Percentiles rank a stretch among this genome's conserved stretches.
Evolutionary conservation across 2,113 vertebrate genomes (phyloP).

Genomic region (Danio rerio): GRCz12tu NC_133176.1:25557501-25558000

Average conservation of each 20-base stretch:
- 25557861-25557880: neutral
- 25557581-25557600: too few species aligned
- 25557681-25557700: too few species aligned
- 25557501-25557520: neutral
- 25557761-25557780: too few species aligned
- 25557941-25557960: neutral
- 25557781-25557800: neutral
- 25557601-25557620: too few species aligned
- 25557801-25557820: neutral
- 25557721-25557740: too few species aligned
- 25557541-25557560: too few species aligned
- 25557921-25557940: constrained; percentile 7
- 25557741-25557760: too few species aligned
- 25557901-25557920: neutral
- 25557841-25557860: constrained; percentile 8
- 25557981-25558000: constrained; percentile 75
- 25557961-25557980: constrained; percentile 68
- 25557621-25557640: too few species aligned
- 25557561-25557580: too few species aligned
- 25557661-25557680: too few species aligned
- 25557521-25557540: neutral
- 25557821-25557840: neutral
- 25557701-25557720: too few species aligned
- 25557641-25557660: too few species aligned
- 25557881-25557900: neutral